Base-by-base conservation (phyloP, 2,888 invertebrate genomes). In the Lasioglossum figueresi region DNA sequence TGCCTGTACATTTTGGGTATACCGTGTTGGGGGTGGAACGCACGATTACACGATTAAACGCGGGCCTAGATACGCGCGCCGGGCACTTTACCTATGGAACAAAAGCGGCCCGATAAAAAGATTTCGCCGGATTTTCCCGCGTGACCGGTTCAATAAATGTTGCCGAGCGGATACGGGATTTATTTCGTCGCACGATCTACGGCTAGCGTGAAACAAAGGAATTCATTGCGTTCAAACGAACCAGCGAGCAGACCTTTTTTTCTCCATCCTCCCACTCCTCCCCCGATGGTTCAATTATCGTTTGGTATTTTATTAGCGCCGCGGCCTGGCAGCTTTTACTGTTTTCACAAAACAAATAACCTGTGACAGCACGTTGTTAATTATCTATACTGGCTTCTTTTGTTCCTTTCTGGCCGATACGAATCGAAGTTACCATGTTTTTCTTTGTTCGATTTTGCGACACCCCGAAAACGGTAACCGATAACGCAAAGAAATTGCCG, bases 1-100 rank as follows among this genome's bases (percentile, higher is more conserved):
- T n/a, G 37, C 45, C 74, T 43, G 40, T 63, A 16, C 8, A 68
- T 45, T 56, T 16, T 37, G 23, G 45, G 4, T 23, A n/a, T 27
- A 19, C 52, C 10, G 43, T 12, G 63, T 83, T 71, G 70, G 8
- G 8, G 43, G 52, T 10, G 76, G 40, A 73, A 79, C 63, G 79
- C 79, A 48, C 84, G 76, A 76, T 85, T 85, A 85, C 84, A 79
- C 76, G 79, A 84, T 76, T 84, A 84, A 84, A 82, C 84, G 77
- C 43, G 27, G 73, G 45, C 52, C 34, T 45, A 23, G 31, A n/a
- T 31, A 48, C 31, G 48, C 74, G 52, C 76, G 40, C 56, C 16
- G 52, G 72, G 73, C 48, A 68, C 27, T 76, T 59, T 74, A 71
- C 77, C 77, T 43, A 79, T 68, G 76, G 70, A 23, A 83, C 79